Evolutionary conservation across 2,888 invertebrate species (phyloP).

Genomic region (Calephelis perditalis): DNA sequence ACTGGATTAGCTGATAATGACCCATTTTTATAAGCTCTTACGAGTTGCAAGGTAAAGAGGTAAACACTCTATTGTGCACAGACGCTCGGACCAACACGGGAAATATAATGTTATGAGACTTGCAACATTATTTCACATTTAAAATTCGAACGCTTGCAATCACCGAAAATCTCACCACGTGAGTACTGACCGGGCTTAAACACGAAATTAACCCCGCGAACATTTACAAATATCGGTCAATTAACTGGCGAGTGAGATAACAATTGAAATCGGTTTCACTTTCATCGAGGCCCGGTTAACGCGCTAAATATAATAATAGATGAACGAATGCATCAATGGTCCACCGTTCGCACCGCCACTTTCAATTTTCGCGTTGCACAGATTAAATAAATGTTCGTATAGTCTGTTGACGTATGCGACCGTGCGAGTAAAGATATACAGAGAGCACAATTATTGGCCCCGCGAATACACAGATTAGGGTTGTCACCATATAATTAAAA

Average conservation of each 20-base stretch:
- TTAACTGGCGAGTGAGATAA: conserved; percentile 57
- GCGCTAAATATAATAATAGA: conserved; percentile 75
- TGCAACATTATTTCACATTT: conserved; percentile 14
- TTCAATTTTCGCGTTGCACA: conserved; percentile 53
- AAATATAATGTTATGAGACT: too few species aligned
- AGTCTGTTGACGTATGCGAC: conserved; percentile 26
- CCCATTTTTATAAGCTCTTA: too few species aligned
- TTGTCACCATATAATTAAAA: too few species aligned
- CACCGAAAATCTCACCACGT: conserved; percentile 5
- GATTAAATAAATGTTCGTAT: conserved; percentile 34
- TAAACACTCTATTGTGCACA: too few species aligned
- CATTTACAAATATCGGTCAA: conserved; percentile 73
- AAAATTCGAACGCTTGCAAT: conserved; percentile 18
- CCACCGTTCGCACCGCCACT: conserved; percentile 59
- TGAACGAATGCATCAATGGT: conserved; percentile 64
- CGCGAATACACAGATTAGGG: background rate
- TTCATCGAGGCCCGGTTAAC: conserved; percentile 55
- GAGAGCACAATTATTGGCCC: too few species aligned
- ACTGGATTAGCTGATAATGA: too few species aligned
- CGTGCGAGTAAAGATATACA: too few species aligned
- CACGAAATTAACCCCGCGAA: conserved; percentile 52
- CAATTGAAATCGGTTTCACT: conserved; percentile 72
- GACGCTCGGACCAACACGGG: too few species aligned
- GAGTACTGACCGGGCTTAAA: conserved; percentile 26
- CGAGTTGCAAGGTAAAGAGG: too few species aligned